These are phyloP conservation scores for Phylloscopus collybita DNA, from an alignment of 2,797 vertebrate species.

Conservation along the genomic window DNA sequence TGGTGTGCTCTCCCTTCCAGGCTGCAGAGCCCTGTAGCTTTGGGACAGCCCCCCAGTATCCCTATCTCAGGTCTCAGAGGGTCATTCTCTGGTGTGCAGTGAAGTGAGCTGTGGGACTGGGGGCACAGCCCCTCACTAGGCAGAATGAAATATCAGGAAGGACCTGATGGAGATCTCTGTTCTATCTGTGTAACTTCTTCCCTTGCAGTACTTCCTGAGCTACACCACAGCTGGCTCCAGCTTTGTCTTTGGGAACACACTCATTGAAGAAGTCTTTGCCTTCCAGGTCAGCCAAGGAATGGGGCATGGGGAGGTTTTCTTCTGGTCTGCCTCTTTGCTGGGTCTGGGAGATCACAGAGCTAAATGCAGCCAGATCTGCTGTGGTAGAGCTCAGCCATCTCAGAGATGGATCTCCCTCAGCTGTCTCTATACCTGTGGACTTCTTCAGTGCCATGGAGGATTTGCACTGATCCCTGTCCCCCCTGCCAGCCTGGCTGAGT, in stretches of 20 bases:
- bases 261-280: conserved; percentile 84
- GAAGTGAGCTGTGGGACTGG: neutral
- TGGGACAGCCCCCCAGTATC: neutral
- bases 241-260: conserved; percentile 88
- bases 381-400: neutral
- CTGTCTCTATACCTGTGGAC: neutral
- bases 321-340: neutral
- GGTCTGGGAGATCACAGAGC: neutral
- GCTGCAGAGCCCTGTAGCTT: neutral
- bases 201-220: conserved; percentile 86
- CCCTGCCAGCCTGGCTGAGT: neutral
- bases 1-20: accelerated
- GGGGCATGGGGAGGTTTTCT: neutral
- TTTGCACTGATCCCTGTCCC: neutral
- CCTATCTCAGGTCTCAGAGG: neutral
- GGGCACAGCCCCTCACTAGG: neutral
- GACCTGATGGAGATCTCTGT: neutral
- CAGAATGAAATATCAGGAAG: neutral
- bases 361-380: neutral
- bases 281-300: conserved; percentile 87
- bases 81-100: neutral
- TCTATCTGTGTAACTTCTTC: neutral
- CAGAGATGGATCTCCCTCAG: neutral
- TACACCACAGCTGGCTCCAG: conserved; percentile 87
- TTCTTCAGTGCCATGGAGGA: neutral